phyloP scores from a whole-genome alignment of 2,888 invertebrate species.

The Cacoxenus indagator region DNA sequence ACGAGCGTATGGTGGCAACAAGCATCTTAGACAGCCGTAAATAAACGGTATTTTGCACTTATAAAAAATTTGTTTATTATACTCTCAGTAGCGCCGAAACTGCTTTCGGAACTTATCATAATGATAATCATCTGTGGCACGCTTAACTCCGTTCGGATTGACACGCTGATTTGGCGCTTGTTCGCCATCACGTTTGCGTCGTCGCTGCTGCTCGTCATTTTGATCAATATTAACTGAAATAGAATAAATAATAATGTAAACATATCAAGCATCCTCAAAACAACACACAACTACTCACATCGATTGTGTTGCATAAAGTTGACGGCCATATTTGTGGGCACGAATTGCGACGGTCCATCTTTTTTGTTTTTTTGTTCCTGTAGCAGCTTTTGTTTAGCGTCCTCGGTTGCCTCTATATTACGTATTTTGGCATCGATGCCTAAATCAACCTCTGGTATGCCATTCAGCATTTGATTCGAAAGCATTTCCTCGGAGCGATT shows the following conservation, averaged over 20 bases:
- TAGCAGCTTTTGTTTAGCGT: constrained; percentile 92
- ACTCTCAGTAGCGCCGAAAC: constrained; percentile 83
- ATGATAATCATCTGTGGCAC: constrained; percentile 97
- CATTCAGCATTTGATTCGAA: constrained; percentile 99
- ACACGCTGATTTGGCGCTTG: constrained; percentile 71
- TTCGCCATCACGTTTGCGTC: constrained; percentile 63
- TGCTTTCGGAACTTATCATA: constrained; percentile 97
- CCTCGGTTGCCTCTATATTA: constrained; percentile 99
- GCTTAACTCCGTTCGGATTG: constrained; percentile 79
- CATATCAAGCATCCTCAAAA: neutral
- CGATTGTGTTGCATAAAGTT: constrained; percentile 98
- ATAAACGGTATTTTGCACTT: neutral
- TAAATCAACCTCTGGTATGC: constrained; percentile 98
- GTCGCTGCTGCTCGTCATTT: constrained; percentile 71
- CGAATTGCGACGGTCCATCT: constrained; percentile 94
- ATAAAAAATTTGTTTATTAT: neutral
- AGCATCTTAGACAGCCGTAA: neutral
- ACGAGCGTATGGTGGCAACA: constrained; percentile 37
- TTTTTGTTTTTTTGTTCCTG: constrained; percentile 92
- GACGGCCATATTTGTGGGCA: constrained; percentile 97
- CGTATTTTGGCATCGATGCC: constrained; percentile 99
- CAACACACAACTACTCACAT: constrained; percentile 75
- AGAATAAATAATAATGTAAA: neutral
- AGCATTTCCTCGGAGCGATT: constrained; percentile 98
- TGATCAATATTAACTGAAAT: constrained; percentile 88